These are phyloP conservation scores for Cryptoprocta ferox DNA, from an alignment of 2,797 vertebrate species.

Conservation along the genomic window DNA sequence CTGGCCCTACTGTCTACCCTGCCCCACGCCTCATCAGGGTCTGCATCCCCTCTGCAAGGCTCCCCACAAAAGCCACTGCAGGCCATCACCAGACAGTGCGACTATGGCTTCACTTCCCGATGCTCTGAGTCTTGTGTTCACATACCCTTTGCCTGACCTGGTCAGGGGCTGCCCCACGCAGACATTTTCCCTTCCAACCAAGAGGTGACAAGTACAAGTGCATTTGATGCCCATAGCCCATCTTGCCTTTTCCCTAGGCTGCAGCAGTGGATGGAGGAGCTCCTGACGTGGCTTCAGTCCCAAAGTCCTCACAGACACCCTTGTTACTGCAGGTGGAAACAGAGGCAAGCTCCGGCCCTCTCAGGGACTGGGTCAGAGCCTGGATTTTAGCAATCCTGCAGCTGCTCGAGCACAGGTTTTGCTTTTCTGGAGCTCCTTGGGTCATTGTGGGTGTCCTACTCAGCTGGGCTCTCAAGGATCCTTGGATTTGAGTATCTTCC, in stretches of 20 bases:
- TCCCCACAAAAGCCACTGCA: background rate
- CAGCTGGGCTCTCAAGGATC: background rate
- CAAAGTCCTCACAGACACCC: background rate
- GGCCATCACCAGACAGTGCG: background rate
- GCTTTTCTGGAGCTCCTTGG: background rate
- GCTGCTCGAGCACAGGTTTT: background rate
- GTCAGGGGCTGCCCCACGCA: background rate
- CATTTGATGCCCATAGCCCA: too few relatives aligned
- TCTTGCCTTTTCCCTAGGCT: background rate
- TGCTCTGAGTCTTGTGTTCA: background rate
- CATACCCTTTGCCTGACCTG: background rate
- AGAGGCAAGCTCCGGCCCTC: too few relatives aligned
- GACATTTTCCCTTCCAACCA: background rate
- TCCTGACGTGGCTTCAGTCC: background rate
- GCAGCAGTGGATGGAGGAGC: background rate
- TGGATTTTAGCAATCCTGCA: background rate
- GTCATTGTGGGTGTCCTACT: background rate
- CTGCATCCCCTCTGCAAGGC: background rate
- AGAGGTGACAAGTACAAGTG: background rate
- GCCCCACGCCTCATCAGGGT: accelerated
- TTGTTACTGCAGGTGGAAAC: background rate
- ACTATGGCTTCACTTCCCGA: background rate
- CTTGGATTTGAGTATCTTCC: background rate
- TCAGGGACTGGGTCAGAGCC: background rate
- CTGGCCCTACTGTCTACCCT: accelerated